Conservation (phyloP, 2,888 invertebrate species). For the Parascotia fuliginaria region DNA sequence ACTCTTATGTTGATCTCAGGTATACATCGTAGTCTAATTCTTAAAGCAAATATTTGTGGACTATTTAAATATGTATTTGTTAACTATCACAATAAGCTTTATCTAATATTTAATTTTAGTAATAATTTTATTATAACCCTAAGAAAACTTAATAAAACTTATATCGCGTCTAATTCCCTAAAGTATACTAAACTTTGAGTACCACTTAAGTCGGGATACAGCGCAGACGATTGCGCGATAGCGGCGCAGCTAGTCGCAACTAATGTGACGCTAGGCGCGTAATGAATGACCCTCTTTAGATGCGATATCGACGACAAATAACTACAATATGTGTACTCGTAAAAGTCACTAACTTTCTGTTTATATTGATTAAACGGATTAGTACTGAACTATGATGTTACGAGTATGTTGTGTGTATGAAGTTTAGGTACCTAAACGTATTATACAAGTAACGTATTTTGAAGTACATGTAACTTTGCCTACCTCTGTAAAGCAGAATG, state of each 20-base stretch:
- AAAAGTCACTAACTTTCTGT: not conserved
- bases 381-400: not conserved
- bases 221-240: constrained; percentile 49
- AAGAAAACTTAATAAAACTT: no score
- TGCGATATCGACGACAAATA: constrained; percentile 39
- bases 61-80: no score
- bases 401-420: not conserved
- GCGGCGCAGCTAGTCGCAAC: constrained; percentile 40
- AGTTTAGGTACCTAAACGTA: no score
- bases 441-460: no score
- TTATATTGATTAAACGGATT: not conserved
- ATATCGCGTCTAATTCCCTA: not conserved
- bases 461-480: no score
- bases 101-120: no score
- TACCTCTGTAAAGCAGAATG: no score
- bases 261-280: constrained; percentile 44
- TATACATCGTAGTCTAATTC: no score
- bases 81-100: no score
- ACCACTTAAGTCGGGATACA: constrained; percentile 29
- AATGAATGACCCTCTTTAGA: constrained; percentile 54
- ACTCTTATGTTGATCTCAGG: no score
- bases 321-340: constrained; percentile 25
- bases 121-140: no score
- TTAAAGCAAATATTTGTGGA: no score
- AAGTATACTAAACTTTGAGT: constrained; percentile 29